Evolutionary conservation across 1,140 invertebrate genomes (phyloP).

Genomic region (Theocolax elegans): DNA sequence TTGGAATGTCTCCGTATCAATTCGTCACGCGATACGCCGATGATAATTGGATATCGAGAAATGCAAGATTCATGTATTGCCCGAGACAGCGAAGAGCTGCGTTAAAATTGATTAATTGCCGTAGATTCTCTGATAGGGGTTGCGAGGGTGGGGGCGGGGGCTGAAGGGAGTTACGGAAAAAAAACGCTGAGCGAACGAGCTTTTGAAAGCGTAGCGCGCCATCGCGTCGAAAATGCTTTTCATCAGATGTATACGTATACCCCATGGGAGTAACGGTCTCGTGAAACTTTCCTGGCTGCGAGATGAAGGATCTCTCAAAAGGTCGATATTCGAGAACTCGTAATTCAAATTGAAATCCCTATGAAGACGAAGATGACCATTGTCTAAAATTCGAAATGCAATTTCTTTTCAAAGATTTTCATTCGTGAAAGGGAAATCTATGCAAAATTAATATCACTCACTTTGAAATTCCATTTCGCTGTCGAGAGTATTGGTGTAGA

Average conservation of each 20-base stretch:
- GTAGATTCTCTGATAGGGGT: not conserved
- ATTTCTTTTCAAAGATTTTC: too few species aligned
- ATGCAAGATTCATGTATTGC: constrained; percentile 31
- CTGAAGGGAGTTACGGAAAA: not conserved
- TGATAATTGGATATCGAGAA: constrained; percentile 55
- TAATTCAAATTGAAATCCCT: not conserved
- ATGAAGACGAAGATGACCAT: not conserved
- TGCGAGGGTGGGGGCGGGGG: too few species aligned
- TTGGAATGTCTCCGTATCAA: constrained; percentile 50
- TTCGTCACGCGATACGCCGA: constrained; percentile 46
- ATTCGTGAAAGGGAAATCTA: too few species aligned
- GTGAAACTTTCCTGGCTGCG: not conserved
- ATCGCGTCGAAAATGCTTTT: not conserved
- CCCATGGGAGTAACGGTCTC: not conserved
- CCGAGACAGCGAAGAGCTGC: not conserved
- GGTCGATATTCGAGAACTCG: not conserved
- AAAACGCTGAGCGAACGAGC: not conserved
- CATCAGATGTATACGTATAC: not conserved
- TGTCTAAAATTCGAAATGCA: too few species aligned
- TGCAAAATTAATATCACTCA: too few species aligned
- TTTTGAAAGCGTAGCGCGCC: constrained; percentile 13
- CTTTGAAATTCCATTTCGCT: too few species aligned
- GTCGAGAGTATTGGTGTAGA: too few species aligned
- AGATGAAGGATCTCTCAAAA: not conserved
- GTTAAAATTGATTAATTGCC: constrained; percentile 33